A percentile compares a stretch with the other conserved stretches of the same genome.
Conservation (phyloP, 2,113 vertebrate genomes). For the Tamias sibiricus region DNA sequence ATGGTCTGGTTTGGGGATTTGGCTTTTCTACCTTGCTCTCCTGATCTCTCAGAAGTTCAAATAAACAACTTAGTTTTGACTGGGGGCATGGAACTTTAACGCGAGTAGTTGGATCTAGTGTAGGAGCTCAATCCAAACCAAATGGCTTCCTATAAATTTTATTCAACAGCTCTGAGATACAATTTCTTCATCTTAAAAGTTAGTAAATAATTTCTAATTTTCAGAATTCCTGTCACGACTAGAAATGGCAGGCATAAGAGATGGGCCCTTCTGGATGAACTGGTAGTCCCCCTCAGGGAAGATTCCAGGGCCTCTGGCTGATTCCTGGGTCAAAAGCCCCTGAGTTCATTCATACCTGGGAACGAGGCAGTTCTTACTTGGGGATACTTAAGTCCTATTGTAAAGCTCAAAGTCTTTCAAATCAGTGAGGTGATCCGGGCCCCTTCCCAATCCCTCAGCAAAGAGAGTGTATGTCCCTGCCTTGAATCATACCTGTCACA, state of each 20-base stretch:
- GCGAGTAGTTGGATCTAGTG: neutral
- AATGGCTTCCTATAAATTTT: neutral
- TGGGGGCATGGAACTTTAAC: neutral
- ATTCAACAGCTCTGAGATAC: neutral
- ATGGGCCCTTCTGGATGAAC: neutral
- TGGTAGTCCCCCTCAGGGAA: too few relatives aligned
- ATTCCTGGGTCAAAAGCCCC: neutral
- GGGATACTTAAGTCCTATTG: neutral
- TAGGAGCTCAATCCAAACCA: neutral
- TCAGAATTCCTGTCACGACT: neutral
- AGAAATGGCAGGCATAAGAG: neutral
- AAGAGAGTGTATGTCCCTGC: neutral
- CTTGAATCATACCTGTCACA: neutral
- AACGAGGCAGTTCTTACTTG: neutral
- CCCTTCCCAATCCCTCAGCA: neutral
- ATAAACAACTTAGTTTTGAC: neutral
- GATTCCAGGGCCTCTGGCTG: too few relatives aligned
- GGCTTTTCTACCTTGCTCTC: too few relatives aligned
- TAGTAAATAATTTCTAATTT: neutral
- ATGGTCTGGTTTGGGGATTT: too few relatives aligned
- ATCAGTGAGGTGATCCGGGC: neutral
- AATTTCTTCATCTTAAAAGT: neutral
- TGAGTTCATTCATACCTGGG: too few relatives aligned
- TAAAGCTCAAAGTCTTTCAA: neutral
- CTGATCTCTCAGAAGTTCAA: too few relatives aligned